phyloP scores from a whole-genome alignment of 2,888 invertebrate genomes.

The Steinernema scapterisci region DNA sequence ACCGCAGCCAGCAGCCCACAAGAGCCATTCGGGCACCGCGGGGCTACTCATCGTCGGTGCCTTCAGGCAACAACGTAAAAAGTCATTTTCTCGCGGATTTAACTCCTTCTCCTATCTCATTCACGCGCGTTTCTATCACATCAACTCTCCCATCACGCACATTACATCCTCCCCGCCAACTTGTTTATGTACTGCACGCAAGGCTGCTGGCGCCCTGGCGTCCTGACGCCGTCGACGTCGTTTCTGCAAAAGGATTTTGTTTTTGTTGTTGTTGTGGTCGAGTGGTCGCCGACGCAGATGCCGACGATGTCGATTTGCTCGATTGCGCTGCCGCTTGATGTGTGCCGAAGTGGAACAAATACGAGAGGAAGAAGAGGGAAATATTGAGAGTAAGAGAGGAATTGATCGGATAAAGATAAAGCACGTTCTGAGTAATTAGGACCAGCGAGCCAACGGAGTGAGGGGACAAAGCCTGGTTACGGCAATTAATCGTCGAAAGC shows the following conservation, averaged over 20 bases:
- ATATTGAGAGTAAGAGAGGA: slow-evolving; percentile 37
- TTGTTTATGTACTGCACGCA: slow-evolving; percentile 25
- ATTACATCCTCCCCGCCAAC: neutral
- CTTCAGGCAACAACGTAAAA: neutral
- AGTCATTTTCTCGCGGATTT: slow-evolving; percentile 31
- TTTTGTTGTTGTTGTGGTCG: slow-evolving; percentile 9
- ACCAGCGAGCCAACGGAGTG: slow-evolving; percentile 30
- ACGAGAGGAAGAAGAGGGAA: slow-evolving; percentile 40
- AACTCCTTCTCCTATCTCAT: slow-evolving; percentile 4
- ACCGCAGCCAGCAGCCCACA: neutral
- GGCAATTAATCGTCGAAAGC: slow-evolving; percentile 33
- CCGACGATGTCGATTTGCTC: neutral
- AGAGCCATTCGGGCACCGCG: neutral
- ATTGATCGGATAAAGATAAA: slow-evolving; percentile 37
- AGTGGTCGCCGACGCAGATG: neutral
- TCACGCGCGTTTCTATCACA: neutral
- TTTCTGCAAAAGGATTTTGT: no score
- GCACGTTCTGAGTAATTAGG: slow-evolving; percentile 32
- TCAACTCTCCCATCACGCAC: slow-evolving; percentile 19
- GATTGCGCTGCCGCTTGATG: no score
- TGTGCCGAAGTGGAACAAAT: neutral
- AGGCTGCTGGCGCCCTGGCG: neutral
- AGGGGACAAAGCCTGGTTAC: slow-evolving; percentile 33
- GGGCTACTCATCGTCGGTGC: slow-evolving; percentile 1
- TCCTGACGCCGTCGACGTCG: no score